These are phyloP conservation scores for Aegypius monachus DNA, from an alignment of 2,113 vertebrate genomes.

Conservation along the genomic window DNA sequence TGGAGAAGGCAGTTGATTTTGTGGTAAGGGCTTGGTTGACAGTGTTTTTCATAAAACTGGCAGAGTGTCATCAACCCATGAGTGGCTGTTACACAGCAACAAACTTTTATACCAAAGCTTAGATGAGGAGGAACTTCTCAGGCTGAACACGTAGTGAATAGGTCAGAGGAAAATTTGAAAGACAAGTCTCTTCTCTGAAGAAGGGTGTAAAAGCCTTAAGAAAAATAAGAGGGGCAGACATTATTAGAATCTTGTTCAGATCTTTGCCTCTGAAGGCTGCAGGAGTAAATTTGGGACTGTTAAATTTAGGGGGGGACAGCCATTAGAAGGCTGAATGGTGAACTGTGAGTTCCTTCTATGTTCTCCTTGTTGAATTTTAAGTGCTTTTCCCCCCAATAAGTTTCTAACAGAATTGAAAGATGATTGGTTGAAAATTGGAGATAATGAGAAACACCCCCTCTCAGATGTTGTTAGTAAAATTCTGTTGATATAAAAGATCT, in stretches of 20 bases:
- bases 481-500: neutral
- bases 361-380: neutral
- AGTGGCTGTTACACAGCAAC: neutral
- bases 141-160: fast-evolving
- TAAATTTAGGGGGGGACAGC: neutral
- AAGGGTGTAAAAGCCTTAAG: neutral
- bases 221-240: neutral
- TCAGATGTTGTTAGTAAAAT: neutral
- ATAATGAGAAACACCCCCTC: neutral
- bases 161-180: neutral
- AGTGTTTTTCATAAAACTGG: neutral
- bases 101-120: neutral
- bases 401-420: neutral
- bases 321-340: neutral
- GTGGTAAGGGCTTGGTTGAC: neutral
- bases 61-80: neutral
- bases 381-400: fast-evolving
- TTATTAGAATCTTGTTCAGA: neutral
- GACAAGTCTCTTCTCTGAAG: neutral
- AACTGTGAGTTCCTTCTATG: neutral
- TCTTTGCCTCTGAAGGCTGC: neutral
- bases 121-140: neutral
- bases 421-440: neutral
- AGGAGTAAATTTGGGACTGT: neutral
- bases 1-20: neutral